phyloP scores from a whole-genome alignment of 1,140 invertebrate species.

The Telenomus remus region DNA sequence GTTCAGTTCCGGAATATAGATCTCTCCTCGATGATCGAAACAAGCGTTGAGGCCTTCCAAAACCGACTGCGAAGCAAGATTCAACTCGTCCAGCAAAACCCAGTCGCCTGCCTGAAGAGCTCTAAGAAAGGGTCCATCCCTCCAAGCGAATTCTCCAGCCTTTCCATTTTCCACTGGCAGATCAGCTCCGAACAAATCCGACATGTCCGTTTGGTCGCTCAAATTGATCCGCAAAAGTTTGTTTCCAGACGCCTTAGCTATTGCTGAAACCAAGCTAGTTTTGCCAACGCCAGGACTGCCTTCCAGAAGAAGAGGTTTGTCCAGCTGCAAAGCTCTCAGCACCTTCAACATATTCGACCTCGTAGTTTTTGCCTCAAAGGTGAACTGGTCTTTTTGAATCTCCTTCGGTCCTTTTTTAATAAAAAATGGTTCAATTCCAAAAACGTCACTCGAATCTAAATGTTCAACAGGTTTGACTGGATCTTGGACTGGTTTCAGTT shows the following conservation, averaged over 20 bases:
- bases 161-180: slow-evolving; percentile 92
- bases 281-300: slow-evolving; percentile 99
- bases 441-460: slow-evolving; percentile 63
- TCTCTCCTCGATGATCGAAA: slow-evolving; percentile 96
- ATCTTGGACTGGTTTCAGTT: slow-evolving; percentile 39
- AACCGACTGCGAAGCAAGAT: slow-evolving; percentile 98
- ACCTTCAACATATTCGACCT: slow-evolving; percentile 88
- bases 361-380: slow-evolving; percentile 89
- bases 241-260: slow-evolving; percentile 90
- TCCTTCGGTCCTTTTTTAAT: slow-evolving; percentile 76
- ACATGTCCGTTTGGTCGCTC: slow-evolving; percentile 98
- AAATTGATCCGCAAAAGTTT: slow-evolving; percentile 95
- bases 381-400: slow-evolving; percentile 74
- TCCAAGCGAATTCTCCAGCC: slow-evolving; percentile 93
- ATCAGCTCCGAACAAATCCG: slow-evolving; percentile 98
- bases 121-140: slow-evolving; percentile 95
- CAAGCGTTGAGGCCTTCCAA: slow-evolving; percentile 99
- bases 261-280: slow-evolving; percentile 94
- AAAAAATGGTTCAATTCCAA: slow-evolving; percentile 85
- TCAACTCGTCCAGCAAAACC: slow-evolving; percentile 99
- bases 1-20: slow-evolving; percentile 95
- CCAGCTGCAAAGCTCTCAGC: slow-evolving; percentile 90
- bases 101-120: slow-evolving; percentile 95
- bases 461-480: slow-evolving; percentile 22
- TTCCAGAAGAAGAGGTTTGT: slow-evolving; percentile 95